Base-by-base conservation (phyloP, 1,140 invertebrate genomes). In the Polypedilum pembai region DNA sequence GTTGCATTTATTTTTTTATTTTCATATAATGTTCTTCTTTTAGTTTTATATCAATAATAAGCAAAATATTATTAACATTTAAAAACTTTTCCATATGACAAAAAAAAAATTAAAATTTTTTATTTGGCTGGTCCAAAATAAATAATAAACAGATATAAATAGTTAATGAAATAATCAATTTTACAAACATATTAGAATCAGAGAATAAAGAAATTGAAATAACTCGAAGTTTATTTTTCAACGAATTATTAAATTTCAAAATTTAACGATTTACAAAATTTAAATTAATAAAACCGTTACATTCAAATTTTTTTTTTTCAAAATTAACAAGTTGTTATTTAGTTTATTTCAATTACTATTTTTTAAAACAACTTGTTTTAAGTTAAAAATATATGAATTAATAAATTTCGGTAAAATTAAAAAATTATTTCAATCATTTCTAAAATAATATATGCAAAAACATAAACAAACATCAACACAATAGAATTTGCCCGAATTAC, bases 111-210 rank as follows among this genome's bases (percentile, higher is more conserved):
- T 8, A 33, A 3, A 21, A 41, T 8, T 18, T 8, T 20, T 74
- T 45, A 41, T 74, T 74, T 74, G 73, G 73, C 73, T 74, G 73
- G 73, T 74, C 73, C 73, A 74, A 74, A 74, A 21, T n/a, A 74
- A 8, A 56, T 56, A 8, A n/a, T 12, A 56, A n/a, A 12, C 15
- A 56, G 15, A 56, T 45, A 45, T 15, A 56, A 33, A 33, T 33
- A 33, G 24, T 33, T 33, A 3, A 33, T 33, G 24, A 33, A 33
- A 33, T 33, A 33, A 5, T 3, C 24, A 33, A 56, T 56, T 56
- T 12, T 12, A 56, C n/a, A 10, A 56, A n/a, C 15, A n/a, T 56
- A 56, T 12, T 15, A 56, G 10, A n/a, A n/a, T 4, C 12, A 56
- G 45, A 56, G 15, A 45, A 45, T 10, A 15, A 56, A 56, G 10